These are phyloP conservation scores for Ifrita kowaldi DNA, from an alignment of 2,113 vertebrate genomes.

Conservation along the genomic window DNA sequence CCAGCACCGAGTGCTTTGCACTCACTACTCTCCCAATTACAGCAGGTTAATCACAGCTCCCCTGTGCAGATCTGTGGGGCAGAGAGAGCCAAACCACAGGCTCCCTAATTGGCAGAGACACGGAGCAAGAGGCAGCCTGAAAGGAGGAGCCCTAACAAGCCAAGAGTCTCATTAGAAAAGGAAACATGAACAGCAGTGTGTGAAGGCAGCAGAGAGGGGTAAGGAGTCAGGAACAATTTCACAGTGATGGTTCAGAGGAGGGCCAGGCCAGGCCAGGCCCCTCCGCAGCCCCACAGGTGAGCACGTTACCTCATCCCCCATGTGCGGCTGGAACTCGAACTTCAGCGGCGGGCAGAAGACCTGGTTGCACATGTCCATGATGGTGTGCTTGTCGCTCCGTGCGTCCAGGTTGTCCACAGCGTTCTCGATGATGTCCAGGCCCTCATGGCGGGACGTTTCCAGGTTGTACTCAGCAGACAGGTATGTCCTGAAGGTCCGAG, in stretches of 20 bases:
- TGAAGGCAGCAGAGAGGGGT: background rate
- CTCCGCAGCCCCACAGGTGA: background rate
- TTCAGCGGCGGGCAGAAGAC: conserved; percentile 96
- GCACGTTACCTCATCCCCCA: conserved; percentile 90
- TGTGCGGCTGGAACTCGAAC: conserved; percentile 97
- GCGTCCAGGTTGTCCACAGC: conserved; percentile 96
- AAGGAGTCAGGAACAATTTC: background rate
- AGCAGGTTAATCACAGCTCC: background rate
- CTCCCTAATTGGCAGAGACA: background rate
- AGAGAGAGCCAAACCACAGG: background rate
- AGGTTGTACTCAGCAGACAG: conserved; percentile 97
- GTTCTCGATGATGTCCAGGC: conserved; percentile 91
- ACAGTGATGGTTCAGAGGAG: background rate
- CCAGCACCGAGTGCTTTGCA: background rate
- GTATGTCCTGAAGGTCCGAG: conserved; percentile 93
- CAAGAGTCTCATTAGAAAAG: background rate
- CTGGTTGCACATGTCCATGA: conserved; percentile 99
- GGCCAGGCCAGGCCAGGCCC: background rate
- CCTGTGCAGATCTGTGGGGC: background rate
- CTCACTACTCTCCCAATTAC: background rate
- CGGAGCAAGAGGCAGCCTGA: background rate
- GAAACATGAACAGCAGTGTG: rapidly evolving
- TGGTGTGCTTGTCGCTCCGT: conserved; percentile 95
- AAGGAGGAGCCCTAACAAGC: background rate
- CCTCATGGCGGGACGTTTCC: conserved; percentile 95